Percentiles rank a stretch among this genome's conserved stretches.
Conservation (phyloP, 2,797 vertebrate species). For the Falco cherrug region DNA sequence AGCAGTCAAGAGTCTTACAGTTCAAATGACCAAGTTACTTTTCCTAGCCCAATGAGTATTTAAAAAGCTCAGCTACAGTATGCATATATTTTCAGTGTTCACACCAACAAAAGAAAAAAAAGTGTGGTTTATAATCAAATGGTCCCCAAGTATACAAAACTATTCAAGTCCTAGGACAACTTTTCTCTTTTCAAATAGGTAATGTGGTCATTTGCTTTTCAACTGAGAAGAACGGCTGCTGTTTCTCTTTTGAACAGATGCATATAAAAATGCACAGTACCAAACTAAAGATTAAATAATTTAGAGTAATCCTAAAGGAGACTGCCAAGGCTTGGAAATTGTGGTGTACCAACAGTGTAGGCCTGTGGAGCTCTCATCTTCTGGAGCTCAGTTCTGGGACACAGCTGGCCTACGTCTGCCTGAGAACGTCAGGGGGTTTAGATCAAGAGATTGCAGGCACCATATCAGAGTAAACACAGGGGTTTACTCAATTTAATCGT, state of each 20-base stretch:
- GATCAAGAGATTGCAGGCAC: not conserved
- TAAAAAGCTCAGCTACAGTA: not conserved
- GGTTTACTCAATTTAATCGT: not conserved
- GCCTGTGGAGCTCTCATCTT: not conserved
- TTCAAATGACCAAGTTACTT: constrained; percentile 53
- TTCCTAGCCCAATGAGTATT: not conserved
- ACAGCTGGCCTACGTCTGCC: not conserved
- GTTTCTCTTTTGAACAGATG: constrained; percentile 31
- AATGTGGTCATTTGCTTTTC: constrained; percentile 56
- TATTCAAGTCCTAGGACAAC: not conserved
- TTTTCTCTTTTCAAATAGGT: not conserved
- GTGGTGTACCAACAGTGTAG: not conserved
- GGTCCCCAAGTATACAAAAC: not conserved
- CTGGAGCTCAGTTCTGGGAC: not conserved
- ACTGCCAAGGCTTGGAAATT: not conserved
- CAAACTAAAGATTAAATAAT: not conserved
- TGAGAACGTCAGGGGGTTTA: not conserved
- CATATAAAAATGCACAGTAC: not conserved
- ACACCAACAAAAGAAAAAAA: not conserved
- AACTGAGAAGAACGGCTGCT: constrained; percentile 54
- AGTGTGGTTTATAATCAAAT: constrained; percentile 8
- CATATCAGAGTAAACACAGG: not conserved
- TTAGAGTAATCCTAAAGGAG: not conserved
- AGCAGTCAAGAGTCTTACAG: constrained; percentile 45
- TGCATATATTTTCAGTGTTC: not conserved